Evolutionary conservation across 2,888 invertebrate genomes (phyloP), one percentile per base, ranked within the genome.

Genomic region (Synanthedon vespiformis): DNA sequence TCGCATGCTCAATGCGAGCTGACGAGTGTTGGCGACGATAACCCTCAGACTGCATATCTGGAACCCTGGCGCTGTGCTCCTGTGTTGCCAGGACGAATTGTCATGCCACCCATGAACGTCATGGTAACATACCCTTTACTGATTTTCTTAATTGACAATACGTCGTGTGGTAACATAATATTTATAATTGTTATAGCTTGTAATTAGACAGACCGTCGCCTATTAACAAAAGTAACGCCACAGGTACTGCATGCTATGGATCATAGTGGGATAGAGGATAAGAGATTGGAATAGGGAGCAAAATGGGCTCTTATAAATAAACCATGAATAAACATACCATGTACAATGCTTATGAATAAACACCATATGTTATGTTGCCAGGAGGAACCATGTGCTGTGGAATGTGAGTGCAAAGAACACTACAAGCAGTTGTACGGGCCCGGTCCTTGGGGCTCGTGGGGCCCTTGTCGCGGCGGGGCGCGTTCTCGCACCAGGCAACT

Each of bases 401-500:
- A 80, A 48, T 86, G 86, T 54, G 80, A 79, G 0, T 85, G 86
- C 63, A 66, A 69, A 49, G 71, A 73, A 55, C 62, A 70, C 1
- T 77, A 70, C 56, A 58, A 55, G 0, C 77, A 75, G 0, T 63
- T 66, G 59, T 72, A 79, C 34, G 84, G 81, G 59, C 72, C 80
- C 40, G 84, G 81, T 0, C 80, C 84, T 51, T 86, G 86, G 86
- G 83, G 78, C 50, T 58, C 80, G 34, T 86, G 86, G 86, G 80
- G 85, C 27, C 71, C 82, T 34, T 86, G 86, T 63, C 80, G 82
- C 53, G 71, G 71, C 3, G 86, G 86, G 2, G 80, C 81, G 0
- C 77, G 86, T 56, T 81, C 84, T 0, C 77, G 86, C 58, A 72
- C 84, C 1, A 62, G 85, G 0, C 84, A 84, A 58, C 72, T 82